Percentiles rank a stretch among this genome's conserved stretches.
Evolutionary conservation across 2,113 vertebrate genomes (phyloP).

Genomic region (Pseudorectes ferrugineus): DNA sequence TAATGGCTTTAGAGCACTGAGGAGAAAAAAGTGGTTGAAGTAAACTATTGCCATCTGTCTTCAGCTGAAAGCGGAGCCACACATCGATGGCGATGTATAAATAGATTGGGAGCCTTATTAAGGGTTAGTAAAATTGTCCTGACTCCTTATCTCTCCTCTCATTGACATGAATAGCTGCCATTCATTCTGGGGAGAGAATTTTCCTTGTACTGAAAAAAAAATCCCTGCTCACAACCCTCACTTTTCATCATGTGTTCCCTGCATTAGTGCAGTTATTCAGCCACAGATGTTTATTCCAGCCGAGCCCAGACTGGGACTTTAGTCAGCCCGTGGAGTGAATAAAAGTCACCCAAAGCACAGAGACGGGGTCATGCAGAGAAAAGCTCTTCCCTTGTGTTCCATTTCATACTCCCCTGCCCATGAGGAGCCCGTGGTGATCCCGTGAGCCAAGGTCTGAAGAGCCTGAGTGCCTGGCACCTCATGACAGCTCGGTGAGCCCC

Average conservation of each 20-base stretch:
- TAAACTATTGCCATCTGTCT: neutral
- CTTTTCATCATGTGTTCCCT: neutral
- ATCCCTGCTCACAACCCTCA: neutral
- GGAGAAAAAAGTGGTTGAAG: neutral
- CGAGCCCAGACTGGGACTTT: neutral
- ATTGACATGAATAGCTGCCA: slow-evolving; percentile 32
- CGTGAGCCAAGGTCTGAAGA: neutral
- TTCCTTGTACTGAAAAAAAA: neutral
- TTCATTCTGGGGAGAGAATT: slow-evolving; percentile 31
- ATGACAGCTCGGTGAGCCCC: neutral
- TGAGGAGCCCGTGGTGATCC: neutral
- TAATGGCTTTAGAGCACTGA: neutral
- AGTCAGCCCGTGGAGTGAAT: neutral
- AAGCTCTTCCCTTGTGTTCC: neutral
- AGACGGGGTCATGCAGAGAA: neutral
- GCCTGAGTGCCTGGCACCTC: neutral
- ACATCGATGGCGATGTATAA: neutral
- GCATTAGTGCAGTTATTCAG: slow-evolving; percentile 15
- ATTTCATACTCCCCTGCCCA: neutral
- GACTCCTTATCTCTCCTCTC: slow-evolving; percentile 20
- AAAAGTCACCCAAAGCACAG: neutral
- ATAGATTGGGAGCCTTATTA: slow-evolving; percentile 23
- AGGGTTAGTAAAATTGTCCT: slow-evolving; percentile 40
- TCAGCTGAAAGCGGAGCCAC: neutral
- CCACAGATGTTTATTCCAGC: neutral